phyloP scores from a whole-genome alignment of 2,113 vertebrate species.

The Pseudolaguvia tuberculata region DNA sequence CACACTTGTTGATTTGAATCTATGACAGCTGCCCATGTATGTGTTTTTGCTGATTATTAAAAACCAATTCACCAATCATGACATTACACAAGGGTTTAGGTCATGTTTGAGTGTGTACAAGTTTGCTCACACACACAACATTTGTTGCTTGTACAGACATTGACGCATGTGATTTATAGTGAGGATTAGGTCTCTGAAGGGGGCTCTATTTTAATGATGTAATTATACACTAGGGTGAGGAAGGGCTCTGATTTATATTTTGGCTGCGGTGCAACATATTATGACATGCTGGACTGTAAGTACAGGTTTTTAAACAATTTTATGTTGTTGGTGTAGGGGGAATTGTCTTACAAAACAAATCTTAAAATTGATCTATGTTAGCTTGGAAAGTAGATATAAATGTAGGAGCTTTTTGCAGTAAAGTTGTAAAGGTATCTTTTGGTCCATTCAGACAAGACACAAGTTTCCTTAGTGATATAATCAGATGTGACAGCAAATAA shows the following conservation, averaged over 20 bases:
- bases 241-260: constrained; percentile 59
- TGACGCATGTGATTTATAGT: constrained; percentile 58
- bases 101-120: constrained; percentile 16
- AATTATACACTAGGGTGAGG: constrained; percentile 58
- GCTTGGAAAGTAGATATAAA: background rate
- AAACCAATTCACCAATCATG: constrained; percentile 14
- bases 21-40: constrained; percentile 8
- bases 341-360: background rate
- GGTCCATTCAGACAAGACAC: background rate
- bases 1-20: constrained; percentile 32
- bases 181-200: constrained; percentile 53
- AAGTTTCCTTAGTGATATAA: background rate
- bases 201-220: constrained; percentile 63
- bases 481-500: background rate
- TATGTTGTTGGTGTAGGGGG: background rate
- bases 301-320: constrained; percentile 20
- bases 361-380: background rate
- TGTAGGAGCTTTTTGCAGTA: too few species aligned
- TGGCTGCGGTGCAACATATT: constrained; percentile 29
- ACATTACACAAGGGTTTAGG: background rate
- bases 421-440: background rate
- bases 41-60: constrained; percentile 1
- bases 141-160: background rate
- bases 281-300: background rate
- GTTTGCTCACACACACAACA: background rate